Base-by-base conservation (phyloP, 2,888 invertebrate genomes). In the Lepidocyrtinus sp. region DNA sequence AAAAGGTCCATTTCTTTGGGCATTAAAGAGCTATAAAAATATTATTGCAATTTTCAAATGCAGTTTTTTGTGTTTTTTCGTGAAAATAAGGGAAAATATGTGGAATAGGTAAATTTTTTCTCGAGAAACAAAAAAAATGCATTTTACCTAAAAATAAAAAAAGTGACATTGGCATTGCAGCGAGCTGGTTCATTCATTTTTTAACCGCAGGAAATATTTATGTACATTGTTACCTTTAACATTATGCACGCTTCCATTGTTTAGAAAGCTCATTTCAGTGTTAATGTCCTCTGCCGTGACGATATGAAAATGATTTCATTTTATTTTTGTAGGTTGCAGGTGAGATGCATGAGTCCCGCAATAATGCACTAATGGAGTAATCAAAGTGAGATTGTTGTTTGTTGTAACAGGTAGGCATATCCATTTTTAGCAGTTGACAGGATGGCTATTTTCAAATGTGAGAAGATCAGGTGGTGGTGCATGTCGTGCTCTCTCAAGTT, bases 231-330 rank as follows among this genome's bases (percentile, higher is more conserved):
- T 36, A 36, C 12, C 36, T 36, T 55, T n/a, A 7, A 55, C 3
- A 2, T 55, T 55, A n/a, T 55, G 55, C 55, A 55, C 55, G 55
- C 55, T 45, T 67, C n/a, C 46, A 17, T 70, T 70, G 59, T 70
- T 70, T 70, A 70, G 70, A 70, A 70, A 70, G 70, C 70, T 50
- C 9, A 26, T 69, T 50, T 50, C 25, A 17, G 61, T 27, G 70
- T 70, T 70, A 70, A 70, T 70, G 70, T 70, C 70, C 70, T 70
- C 70, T 70, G 26, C 1, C 55, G 55, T 55, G 55, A 55, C 17
- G 55, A 55, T 55, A 55, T 55, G n/a, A 55, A 55, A 55, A 55
- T 55, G 55, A 9, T 55, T 55, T 55, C 55, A 55, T 55, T 67
- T 63, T 67, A 67, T 67, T 45, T 67, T 46, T 67, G 27, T 26